Evolutionary conservation across 2,113 vertebrate genomes (phyloP).

Genomic region (Caretta caretta): DNA sequence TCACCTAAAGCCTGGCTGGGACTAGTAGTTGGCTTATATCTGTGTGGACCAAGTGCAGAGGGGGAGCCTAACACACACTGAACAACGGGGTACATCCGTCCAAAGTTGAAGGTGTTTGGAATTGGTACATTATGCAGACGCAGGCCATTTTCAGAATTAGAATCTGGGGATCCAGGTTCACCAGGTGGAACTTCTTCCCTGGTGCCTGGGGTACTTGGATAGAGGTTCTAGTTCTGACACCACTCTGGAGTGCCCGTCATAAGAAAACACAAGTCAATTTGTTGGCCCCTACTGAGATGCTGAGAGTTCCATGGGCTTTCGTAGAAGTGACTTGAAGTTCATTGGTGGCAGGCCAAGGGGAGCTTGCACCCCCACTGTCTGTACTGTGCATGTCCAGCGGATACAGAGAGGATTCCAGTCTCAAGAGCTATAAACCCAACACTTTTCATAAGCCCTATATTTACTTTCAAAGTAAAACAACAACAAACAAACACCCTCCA

Average conservation of each 20-base stretch:
- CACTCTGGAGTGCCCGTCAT: no score
- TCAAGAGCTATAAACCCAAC: not conserved
- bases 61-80: not conserved
- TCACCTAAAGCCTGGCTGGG: not conserved
- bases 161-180: not conserved
- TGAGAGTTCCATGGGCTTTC: not conserved
- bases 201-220: not conserved
- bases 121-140: not conserved
- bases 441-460: not conserved
- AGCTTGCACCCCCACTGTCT: not conserved
- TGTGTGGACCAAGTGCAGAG: not conserved
- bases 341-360: not conserved
- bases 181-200: not conserved
- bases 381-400: not conserved
- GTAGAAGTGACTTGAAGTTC: not conserved
- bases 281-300: not conserved
- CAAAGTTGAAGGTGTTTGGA: not conserved
- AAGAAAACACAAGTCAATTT: not conserved
- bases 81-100: not conserved
- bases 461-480: conserved; percentile 30
- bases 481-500: not conserved
- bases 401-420: not conserved
- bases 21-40: not conserved
- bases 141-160: not conserved
- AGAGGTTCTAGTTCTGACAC: not conserved